A percentile compares a stretch with the other conserved stretches of the same genome.
phyloP scores from a whole-genome alignment of 2,888 invertebrate genomes.

The Volucella zonaria region DNA sequence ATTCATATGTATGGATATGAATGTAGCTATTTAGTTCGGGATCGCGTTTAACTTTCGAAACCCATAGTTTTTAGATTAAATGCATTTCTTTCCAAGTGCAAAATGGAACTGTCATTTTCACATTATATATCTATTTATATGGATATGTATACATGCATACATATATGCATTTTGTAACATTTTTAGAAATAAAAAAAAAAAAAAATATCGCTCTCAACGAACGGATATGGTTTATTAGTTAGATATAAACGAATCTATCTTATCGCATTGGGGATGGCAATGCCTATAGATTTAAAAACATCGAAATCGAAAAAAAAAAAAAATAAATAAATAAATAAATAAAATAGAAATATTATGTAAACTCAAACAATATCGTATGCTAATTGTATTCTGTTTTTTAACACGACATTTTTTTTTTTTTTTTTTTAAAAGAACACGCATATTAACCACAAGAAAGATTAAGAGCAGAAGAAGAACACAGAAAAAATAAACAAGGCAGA shows the following conservation, averaged over 20 bases:
- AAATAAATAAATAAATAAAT: not conserved
- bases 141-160: too few relatives aligned
- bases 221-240: not conserved
- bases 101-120: too few relatives aligned
- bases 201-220: too few relatives aligned
- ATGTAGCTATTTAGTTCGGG: too few relatives aligned
- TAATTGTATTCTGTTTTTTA: conserved; percentile 54
- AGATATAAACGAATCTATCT: not conserved
- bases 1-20: too few relatives aligned
- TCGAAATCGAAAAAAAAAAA: not conserved
- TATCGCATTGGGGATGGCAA: conserved; percentile 6
- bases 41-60: too few relatives aligned
- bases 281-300: not conserved
- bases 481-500: conserved; percentile 44
- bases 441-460: conserved; percentile 45
- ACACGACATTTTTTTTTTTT: conserved; percentile 21
- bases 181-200: too few relatives aligned
- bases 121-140: too few relatives aligned
- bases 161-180: too few relatives aligned
- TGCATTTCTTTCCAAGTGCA: too few relatives aligned
- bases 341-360: not conserved
- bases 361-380: conserved; percentile 13
- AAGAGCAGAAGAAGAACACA: conserved; percentile 21
- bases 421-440: conserved; percentile 48
- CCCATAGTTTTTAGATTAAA: too few relatives aligned